Evolutionary conservation across 2,888 invertebrate species (phyloP).

Genomic region (Osedax frankpressi): DNA sequence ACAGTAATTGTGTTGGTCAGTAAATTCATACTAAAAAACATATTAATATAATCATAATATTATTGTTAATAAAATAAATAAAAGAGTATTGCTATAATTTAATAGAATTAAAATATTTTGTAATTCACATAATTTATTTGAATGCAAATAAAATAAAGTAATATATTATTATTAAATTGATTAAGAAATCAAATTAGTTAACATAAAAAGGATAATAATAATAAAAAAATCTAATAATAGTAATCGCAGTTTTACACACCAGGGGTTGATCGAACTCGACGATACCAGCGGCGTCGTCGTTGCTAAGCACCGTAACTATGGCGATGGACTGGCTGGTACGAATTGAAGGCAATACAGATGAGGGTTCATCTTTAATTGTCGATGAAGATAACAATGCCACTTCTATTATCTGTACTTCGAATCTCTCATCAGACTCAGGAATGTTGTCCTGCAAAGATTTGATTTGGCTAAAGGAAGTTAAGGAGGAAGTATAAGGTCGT

Average conservation of each 20-base stretch:
- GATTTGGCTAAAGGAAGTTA: no score
- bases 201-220: neutral
- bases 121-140: no score
- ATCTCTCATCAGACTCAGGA: constrained; percentile 41
- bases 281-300: constrained; percentile 41
- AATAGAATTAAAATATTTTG: no score
- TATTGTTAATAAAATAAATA: no score
- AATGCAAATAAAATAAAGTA: no score
- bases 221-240: neutral
- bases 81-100: no score
- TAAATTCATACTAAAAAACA: no score
- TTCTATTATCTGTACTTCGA: constrained; percentile 38
- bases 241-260: constrained; percentile 27
- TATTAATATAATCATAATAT: no score
- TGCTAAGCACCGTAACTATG: constrained; percentile 36
- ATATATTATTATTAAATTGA: constrained; percentile 3
- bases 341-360: constrained; percentile 32
- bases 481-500: no score
- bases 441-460: constrained; percentile 34
- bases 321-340: constrained; percentile 33
- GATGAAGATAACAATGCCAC: constrained; percentile 30
- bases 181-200: neutral
- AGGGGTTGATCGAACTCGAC: constrained; percentile 38
- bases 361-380: neutral
- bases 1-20: no score